Percentiles rank a stretch among this genome's conserved stretches.
phyloP scores from a whole-genome alignment of 2,888 invertebrate species.

The Polyommatus iphigenia region DNA sequence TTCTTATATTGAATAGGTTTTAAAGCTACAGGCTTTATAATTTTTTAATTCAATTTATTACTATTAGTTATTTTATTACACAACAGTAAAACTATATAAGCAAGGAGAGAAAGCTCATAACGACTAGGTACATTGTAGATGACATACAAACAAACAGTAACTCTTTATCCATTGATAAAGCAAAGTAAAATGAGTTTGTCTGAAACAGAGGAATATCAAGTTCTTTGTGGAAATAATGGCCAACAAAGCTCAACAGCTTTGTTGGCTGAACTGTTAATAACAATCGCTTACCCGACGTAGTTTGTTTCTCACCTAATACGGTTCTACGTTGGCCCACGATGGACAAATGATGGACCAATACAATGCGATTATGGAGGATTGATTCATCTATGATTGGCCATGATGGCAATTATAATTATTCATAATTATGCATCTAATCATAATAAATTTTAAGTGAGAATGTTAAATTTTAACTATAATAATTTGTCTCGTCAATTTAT shows the following conservation, averaged over 20 bases:
- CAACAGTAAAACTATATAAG: background rate
- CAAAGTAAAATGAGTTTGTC: background rate
- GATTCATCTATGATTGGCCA: no score
- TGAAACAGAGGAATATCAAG: conserved; percentile 23
- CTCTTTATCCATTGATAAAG: background rate
- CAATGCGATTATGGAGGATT: no score
- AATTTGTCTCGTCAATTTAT: background rate
- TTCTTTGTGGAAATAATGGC: background rate
- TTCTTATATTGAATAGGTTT: no score
- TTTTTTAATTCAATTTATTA: background rate
- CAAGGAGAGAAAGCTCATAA: background rate
- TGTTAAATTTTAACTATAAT: no score
- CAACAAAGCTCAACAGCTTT: no score
- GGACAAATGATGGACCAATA: no score
- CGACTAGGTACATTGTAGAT: background rate
- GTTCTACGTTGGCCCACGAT: background rate
- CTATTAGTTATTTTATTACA: background rate
- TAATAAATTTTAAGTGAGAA: no score
- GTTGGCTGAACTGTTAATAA: conserved; percentile 3
- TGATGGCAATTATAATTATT: no score
- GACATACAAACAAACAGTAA: background rate
- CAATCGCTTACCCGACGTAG: background rate
- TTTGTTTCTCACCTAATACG: background rate
- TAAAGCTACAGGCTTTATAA: background rate
- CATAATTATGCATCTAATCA: no score